Evolutionary conservation across 1,140 invertebrate species (phyloP).

Genomic region (Watersipora subatra): DNA sequence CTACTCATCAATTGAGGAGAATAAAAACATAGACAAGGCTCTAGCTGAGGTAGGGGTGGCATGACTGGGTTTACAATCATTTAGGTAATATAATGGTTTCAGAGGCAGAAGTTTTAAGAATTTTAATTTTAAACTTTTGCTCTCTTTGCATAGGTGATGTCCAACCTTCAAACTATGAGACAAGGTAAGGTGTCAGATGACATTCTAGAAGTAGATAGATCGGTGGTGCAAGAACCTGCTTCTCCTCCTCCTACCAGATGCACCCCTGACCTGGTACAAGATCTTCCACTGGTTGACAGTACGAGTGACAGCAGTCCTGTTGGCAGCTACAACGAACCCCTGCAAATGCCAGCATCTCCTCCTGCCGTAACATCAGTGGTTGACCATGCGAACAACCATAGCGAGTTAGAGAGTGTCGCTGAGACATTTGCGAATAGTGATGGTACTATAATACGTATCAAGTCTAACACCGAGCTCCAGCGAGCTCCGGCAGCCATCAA

Average conservation of each 20-base stretch:
- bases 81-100: no score
- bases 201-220: not conserved
- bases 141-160: not conserved
- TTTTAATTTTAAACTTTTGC: no score
- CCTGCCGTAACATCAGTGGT: not conserved
- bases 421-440: not conserved
- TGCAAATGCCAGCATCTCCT: not conserved
- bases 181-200: not conserved
- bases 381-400: not conserved
- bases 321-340: not conserved
- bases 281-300: not conserved
- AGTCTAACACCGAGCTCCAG: not conserved
- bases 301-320: not conserved
- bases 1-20: no score
- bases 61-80: no score
- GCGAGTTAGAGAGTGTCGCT: no score
- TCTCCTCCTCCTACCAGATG: not conserved
- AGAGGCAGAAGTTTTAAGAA: no score
- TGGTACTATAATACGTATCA: not conserved
- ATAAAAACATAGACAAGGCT: no score
- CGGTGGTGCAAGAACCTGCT: not conserved
- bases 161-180: not conserved
- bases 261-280: conserved; percentile 1
- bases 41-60: no score
- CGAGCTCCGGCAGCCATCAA: not conserved